These are phyloP conservation scores for Nesometra sesokonis DNA, from an alignment of 35 echinoderm and acorn worm species.

Conservation along the genomic window DNA sequence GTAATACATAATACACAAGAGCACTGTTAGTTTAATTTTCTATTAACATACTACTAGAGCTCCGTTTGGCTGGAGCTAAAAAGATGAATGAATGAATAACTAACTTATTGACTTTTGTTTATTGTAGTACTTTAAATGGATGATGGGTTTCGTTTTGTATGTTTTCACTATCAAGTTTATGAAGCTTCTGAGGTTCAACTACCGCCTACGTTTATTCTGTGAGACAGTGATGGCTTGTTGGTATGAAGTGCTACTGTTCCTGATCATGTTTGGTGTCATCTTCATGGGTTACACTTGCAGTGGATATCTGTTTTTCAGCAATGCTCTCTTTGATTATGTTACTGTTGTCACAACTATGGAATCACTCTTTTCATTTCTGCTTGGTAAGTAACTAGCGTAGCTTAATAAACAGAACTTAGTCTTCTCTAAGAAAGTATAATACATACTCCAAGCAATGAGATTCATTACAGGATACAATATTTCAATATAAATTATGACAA, in stretches of 20 bases:
- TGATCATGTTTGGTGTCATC: slow-evolving; percentile 71
- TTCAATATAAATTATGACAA: too few relatives aligned
- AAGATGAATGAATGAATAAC: too few relatives aligned
- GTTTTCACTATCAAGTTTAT: slow-evolving; percentile 81
- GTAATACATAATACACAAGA: too few relatives aligned
- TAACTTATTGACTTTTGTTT: not conserved
- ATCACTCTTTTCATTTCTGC: slow-evolving; percentile 78
- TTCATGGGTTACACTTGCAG: slow-evolving; percentile 56
- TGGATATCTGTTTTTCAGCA: slow-evolving; percentile 49
- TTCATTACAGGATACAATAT: too few relatives aligned
- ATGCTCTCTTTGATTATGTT: slow-evolving; percentile 41
- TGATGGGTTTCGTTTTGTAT: slow-evolving; percentile 55
- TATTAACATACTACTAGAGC: too few relatives aligned
- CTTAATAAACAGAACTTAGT: too few relatives aligned
- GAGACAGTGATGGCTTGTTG: slow-evolving; percentile 39
- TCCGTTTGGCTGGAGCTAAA: too few relatives aligned
- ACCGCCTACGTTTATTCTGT: slow-evolving; percentile 60
- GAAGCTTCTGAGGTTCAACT: slow-evolving; percentile 71
- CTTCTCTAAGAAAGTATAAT: too few relatives aligned
- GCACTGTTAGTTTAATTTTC: too few relatives aligned
- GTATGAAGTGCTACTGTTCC: slow-evolving; percentile 58
- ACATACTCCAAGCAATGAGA: too few relatives aligned
- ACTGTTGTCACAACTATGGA: slow-evolving; percentile 62
- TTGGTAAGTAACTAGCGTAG: slow-evolving; percentile 69
- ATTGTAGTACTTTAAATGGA: slow-evolving; percentile 54